Evolutionary conservation across 1,140 invertebrate species (phyloP).

Genomic region (Portunus trituberculatus): DNA sequence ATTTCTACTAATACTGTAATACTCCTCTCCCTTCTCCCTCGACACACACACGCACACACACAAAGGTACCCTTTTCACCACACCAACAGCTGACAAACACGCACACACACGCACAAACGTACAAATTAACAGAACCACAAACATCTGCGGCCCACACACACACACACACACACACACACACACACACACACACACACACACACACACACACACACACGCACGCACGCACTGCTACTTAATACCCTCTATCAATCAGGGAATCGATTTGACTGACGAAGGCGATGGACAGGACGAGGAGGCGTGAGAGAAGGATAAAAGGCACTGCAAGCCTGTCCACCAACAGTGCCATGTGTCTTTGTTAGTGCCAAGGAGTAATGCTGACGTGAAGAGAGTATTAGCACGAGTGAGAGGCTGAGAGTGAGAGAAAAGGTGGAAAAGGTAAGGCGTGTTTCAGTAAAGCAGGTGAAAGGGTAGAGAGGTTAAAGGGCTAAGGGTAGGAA

Average conservation of each 20-base stretch:
- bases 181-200: constrained; percentile 30
- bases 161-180: not conserved
- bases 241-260: constrained; percentile 15
- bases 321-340: too few relatives aligned
- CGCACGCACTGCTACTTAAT: too few relatives aligned
- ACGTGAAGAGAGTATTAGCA: not conserved
- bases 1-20: too few relatives aligned
- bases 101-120: constrained; percentile 5
- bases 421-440: not conserved
- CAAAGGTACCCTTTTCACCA: not conserved
- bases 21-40: too few relatives aligned
- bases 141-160: not conserved
- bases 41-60: constrained; percentile 33
- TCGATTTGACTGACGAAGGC: not conserved
- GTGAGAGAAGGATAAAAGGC: not conserved
- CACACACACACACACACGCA: not conserved
- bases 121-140: not conserved
- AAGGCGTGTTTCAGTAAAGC: not conserved
- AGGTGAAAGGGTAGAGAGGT: too few relatives aligned
- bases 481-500: too few relatives aligned
- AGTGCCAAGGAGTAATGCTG: constrained; percentile 5
- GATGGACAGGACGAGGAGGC: not conserved
- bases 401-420: not conserved
- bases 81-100: not conserved
- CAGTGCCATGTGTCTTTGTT: not conserved